Percentiles rank a stretch among this genome's conserved stretches.
Evolutionary conservation across 1,140 invertebrate genomes (phyloP).

Genomic region (Mycetomoellerius zeteki): DNA sequence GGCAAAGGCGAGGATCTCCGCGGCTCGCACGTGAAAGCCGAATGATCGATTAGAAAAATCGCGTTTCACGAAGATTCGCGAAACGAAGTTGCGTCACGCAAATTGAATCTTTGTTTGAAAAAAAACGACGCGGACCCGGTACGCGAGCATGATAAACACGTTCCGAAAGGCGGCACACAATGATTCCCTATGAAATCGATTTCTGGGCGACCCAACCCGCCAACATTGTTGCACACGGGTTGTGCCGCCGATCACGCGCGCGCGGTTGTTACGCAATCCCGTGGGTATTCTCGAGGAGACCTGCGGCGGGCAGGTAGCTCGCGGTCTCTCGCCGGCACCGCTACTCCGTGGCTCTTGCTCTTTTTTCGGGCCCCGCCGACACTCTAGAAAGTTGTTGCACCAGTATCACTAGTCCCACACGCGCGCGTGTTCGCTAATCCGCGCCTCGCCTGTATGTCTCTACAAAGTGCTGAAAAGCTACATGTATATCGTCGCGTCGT

Average conservation of each 20-base stretch:
- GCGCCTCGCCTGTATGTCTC: neutral
- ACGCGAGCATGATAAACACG: constrained; percentile 31
- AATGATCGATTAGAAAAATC: constrained; percentile 52
- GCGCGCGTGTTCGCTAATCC: constrained; percentile 43
- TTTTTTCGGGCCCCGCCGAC: constrained; percentile 62
- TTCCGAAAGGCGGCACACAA: constrained; percentile 36
- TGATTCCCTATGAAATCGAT: constrained; percentile 78
- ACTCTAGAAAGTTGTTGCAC: constrained; percentile 77
- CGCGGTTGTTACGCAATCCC: constrained; percentile 63
- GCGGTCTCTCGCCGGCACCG: constrained; percentile 59
- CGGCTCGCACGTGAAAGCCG: constrained; percentile 63
- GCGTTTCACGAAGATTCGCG: constrained; percentile 42
- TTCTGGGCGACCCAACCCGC: constrained; percentile 44
- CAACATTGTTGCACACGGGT: constrained; percentile 68
- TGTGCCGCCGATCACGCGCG: constrained; percentile 66
- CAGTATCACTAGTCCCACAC: constrained; percentile 71
- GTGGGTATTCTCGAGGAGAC: constrained; percentile 72
- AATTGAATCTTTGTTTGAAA: constrained; percentile 55
- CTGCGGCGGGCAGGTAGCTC: constrained; percentile 65
- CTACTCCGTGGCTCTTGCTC: constrained; percentile 54
- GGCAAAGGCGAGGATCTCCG: constrained; percentile 49
- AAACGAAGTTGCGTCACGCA: constrained; percentile 65
- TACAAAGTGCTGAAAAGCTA: constrained; percentile 44
- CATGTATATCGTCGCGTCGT: neutral
- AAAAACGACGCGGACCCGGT: neutral